Evolutionary conservation across 2,888 invertebrate genomes (phyloP), one percentile per base, ranked within the genome.

Genomic region (Tachina fera): DNA sequence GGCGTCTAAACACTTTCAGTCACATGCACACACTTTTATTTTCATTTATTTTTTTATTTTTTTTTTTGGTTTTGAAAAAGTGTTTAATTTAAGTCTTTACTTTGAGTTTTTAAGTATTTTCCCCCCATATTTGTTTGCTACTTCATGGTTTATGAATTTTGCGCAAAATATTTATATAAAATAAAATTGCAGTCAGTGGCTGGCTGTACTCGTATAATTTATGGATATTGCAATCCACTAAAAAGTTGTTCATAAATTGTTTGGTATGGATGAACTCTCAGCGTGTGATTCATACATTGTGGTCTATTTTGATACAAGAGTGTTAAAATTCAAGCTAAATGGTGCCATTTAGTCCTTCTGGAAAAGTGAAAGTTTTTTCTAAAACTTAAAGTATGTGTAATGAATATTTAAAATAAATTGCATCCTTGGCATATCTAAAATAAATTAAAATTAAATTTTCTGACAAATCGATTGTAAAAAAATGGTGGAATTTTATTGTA

Each of bases 81-180:
- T n/a, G 19, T 56, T 72, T 47, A 41, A 47, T n/a, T 22, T n/a
- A 41, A 47, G 19, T 22, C 14, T 68, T 45, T 22, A 8, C 13
- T 31, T 31, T 31, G 31, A 31, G 14, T 63, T 56, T 58, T 67
- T 41, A 60, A 31, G 31, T 31, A 31, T 31, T 60, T 77, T 41
- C n/a, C 41, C 58, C 14, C 11, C 47, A 31, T 65, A 11, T 72
- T 65, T 51, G 41, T 41, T 65, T 68, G 71, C 41, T 16, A 78
- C 68, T 78, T 80, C 80, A 80, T 60, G 80, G 39, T 51, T 72
- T 74, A 31, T 74, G 53, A 51, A 39, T 80, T 74, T 74, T 65
- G 72, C 43, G 39, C 79, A 65, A 10, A 65, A 41, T 56, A 65
- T 60, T 60, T 9, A 41, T 43, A 22, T 14, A 14, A 67, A 65